Evolutionary conservation across 2,797 vertebrate genomes (phyloP).

Genomic region (Melanotaenia pygmaea): DNA sequence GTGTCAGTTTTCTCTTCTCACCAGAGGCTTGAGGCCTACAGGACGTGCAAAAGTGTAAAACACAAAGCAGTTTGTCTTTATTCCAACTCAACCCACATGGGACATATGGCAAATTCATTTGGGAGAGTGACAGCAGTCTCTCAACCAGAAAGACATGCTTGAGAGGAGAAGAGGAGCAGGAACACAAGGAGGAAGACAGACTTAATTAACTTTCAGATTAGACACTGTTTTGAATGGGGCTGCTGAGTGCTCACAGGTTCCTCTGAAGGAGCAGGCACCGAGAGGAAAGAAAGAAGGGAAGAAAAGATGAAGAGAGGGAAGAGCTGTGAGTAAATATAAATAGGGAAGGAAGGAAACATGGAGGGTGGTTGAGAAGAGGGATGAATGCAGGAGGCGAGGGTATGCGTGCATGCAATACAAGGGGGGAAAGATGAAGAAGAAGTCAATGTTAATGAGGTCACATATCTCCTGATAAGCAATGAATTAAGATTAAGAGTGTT

Average conservation of each 20-base stretch:
- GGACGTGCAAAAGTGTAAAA: slow-evolving; percentile 62
- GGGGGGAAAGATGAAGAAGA: slow-evolving; percentile 47
- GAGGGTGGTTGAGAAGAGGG: slow-evolving; percentile 18
- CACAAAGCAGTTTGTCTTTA: slow-evolving; percentile 46
- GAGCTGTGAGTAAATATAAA: slow-evolving; percentile 56
- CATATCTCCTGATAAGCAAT: slow-evolving; percentile 77
- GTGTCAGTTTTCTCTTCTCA: slow-evolving; percentile 62
- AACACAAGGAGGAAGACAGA: slow-evolving; percentile 63
- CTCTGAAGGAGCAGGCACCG: slow-evolving; percentile 51
- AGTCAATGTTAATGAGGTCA: slow-evolving; percentile 80
- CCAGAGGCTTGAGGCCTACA: slow-evolving; percentile 42
- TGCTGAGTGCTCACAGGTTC: slow-evolving; percentile 61
- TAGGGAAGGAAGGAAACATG: slow-evolving; percentile 29
- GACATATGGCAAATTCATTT: slow-evolving; percentile 54
- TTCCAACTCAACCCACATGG: slow-evolving; percentile 59
- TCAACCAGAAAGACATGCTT: slow-evolving; percentile 71
- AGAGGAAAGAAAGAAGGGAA: slow-evolving; percentile 34
- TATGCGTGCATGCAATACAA: slow-evolving; percentile 32
- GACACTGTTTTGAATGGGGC: slow-evolving; percentile 62
- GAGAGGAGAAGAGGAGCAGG: slow-evolving; percentile 63
- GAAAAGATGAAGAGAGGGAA: slow-evolving; percentile 56
- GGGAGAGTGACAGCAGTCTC: slow-evolving; percentile 69
- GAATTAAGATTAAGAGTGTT: slow-evolving; percentile 78
- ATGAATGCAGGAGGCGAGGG: slow-evolving; percentile 29
- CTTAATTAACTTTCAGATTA: slow-evolving; percentile 80